Evolutionary conservation across 1,140 invertebrate species (phyloP).

Genomic region (Spodoptera litura): DNA sequence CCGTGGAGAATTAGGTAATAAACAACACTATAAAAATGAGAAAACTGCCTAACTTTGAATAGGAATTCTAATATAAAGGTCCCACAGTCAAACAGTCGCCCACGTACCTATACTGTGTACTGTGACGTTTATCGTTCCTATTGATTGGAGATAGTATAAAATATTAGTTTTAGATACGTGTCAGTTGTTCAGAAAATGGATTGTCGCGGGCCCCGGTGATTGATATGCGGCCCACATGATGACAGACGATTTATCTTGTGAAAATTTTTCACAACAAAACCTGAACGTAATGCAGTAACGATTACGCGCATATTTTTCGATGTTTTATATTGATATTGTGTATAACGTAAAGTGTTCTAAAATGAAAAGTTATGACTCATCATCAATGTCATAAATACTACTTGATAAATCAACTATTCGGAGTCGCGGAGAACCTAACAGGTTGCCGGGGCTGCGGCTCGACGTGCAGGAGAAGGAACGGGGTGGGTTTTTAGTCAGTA

Average conservation of each 20-base stretch:
- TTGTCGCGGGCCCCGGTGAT: conserved; percentile 51
- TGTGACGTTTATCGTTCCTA: neutral
- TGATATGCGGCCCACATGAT: conserved; percentile 54
- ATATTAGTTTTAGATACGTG: conserved; percentile 56
- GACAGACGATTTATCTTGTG: conserved; percentile 55
- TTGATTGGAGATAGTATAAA: conserved; percentile 38
- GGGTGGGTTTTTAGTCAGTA: too few species aligned
- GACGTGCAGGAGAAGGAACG: too few species aligned
- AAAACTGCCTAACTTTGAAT: neutral
- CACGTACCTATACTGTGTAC: neutral
- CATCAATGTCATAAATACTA: too few species aligned
- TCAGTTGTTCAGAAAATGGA: conserved; percentile 57
- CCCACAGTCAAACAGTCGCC: neutral
- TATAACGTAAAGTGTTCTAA: too few species aligned
- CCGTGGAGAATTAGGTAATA: too few species aligned
- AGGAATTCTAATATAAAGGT: neutral
- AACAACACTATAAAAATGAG: too few species aligned
- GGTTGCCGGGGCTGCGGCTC: too few species aligned
- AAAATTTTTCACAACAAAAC: conserved; percentile 55
- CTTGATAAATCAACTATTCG: too few species aligned
- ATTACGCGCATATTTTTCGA: conserved; percentile 21
- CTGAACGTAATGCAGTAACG: conserved; percentile 1
- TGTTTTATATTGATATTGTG: too few species aligned
- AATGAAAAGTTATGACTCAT: too few species aligned
- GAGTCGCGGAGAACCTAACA: too few species aligned